Percentiles rank a stretch among this genome's conserved stretches.
phyloP scores from a whole-genome alignment of 2,888 invertebrate species.

The Hirtodrosophila duncani region DNA sequence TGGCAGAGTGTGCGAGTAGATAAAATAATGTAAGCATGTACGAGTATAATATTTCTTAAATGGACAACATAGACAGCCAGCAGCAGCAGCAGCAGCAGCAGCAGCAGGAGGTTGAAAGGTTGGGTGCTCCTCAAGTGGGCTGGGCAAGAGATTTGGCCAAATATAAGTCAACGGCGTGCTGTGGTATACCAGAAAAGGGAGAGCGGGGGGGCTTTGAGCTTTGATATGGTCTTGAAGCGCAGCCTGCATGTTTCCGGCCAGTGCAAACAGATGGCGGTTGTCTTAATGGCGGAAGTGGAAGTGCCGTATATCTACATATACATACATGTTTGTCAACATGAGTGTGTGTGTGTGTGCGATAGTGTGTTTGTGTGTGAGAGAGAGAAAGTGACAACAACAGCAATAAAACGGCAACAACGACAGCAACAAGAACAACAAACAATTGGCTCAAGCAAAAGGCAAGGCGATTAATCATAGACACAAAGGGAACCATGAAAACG shows the following conservation, averaged over 20 bases:
- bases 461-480: conserved; percentile 41
- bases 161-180: no score
- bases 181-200: background rate
- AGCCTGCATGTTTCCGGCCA: conserved; percentile 39
- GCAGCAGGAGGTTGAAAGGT: no score
- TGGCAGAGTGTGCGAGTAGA: conserved; percentile 36
- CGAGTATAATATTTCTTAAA: conserved; percentile 52
- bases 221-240: conserved; percentile 3
- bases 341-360: conserved; percentile 12
- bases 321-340: conserved; percentile 8
- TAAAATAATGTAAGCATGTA: conserved; percentile 30
- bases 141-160: no score
- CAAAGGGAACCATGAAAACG: conserved; percentile 5
- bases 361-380: conserved; percentile 11
- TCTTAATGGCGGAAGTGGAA: conserved; percentile 66
- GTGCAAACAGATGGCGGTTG: conserved; percentile 60
- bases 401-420: conserved; percentile 22
- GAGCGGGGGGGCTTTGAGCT: background rate
- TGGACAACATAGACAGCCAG: conserved; percentile 54
- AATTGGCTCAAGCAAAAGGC: background rate
- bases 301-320: conserved; percentile 32
- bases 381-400: conserved; percentile 37
- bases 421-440: conserved; percentile 11
- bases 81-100: no score
- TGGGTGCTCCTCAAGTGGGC: no score